Conservation (phyloP, 2,797 vertebrate species). For the Gadopsis bispinosus region DNA sequence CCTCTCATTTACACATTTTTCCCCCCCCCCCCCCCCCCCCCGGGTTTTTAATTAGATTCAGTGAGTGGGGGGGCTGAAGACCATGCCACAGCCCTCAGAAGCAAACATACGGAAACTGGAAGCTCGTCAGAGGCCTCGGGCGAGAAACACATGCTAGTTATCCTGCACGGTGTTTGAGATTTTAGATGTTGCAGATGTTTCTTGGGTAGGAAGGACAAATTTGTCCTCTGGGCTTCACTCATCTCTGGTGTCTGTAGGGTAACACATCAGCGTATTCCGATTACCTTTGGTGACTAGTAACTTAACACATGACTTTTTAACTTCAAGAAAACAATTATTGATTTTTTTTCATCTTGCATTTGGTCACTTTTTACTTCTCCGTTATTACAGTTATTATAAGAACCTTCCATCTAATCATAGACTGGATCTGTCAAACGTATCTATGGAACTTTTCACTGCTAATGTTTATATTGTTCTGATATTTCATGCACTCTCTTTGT, state of each 20-base stretch:
- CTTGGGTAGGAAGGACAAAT: constrained; percentile 4
- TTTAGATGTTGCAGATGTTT: constrained; percentile 62
- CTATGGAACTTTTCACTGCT: background rate
- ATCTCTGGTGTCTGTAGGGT: background rate
- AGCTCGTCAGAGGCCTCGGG: constrained; percentile 33
- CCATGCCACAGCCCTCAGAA: constrained; percentile 50
- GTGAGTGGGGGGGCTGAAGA: constrained; percentile 39
- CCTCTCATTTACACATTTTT: too few species aligned
- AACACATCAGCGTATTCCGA: background rate
- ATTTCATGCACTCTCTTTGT: background rate
- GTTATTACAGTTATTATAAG: too few species aligned
- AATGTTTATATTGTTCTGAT: background rate
- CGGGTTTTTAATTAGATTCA: constrained; percentile 43
- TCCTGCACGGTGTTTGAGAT: constrained; percentile 35
- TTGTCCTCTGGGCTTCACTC: constrained; percentile 20
- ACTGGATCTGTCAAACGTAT: background rate
- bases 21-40: too few species aligned
- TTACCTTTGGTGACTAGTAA: background rate
- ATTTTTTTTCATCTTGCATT: background rate
- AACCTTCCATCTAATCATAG: background rate
- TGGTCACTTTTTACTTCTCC: too few species aligned
- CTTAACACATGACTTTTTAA: background rate
- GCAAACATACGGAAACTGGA: constrained; percentile 55
- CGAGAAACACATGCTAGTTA: constrained; percentile 49
- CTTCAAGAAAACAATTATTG: background rate